Evolutionary conservation across 2,888 invertebrate genomes (phyloP).

Genomic region (Sturmia bella): DNA sequence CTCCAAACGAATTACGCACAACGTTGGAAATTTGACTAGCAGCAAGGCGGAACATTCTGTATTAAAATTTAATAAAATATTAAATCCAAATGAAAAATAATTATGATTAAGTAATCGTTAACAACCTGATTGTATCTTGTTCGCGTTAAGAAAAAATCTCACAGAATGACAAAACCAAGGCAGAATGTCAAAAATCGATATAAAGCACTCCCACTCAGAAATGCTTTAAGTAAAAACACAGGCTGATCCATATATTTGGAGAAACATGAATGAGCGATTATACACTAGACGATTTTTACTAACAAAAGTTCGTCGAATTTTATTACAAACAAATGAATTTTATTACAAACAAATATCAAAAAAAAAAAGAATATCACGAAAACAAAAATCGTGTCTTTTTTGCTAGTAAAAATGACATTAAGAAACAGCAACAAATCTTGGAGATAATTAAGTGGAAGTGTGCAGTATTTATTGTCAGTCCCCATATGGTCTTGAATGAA

Average conservation of each 20-base stretch:
- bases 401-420: too few species aligned
- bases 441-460: too few species aligned
- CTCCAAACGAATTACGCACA: conserved; percentile 78
- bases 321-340: too few species aligned
- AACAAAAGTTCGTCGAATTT: too few species aligned
- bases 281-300: too few species aligned
- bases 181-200: conserved; percentile 35
- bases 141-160: conserved; percentile 57
- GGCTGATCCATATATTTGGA: not conserved
- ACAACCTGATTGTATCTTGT: conserved; percentile 55
- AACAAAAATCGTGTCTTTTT: too few species aligned
- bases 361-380: too few species aligned
- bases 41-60: conserved; percentile 83
- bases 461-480: too few species aligned
- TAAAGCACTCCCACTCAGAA: not conserved
- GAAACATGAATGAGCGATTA: too few species aligned
- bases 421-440: too few species aligned
- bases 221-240: not conserved
- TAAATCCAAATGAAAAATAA: conserved; percentile 36
- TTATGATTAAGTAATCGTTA: conserved; percentile 72
- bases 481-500: too few species aligned
- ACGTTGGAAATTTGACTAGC: conserved; percentile 81
- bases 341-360: too few species aligned
- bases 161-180: conserved; percentile 28
- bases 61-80: conserved; percentile 18